Evolutionary conservation across 2,113 vertebrate genomes (phyloP), one percentile per base, ranked within the genome.

Genomic region (Pygathrix nemaeus): DNA sequence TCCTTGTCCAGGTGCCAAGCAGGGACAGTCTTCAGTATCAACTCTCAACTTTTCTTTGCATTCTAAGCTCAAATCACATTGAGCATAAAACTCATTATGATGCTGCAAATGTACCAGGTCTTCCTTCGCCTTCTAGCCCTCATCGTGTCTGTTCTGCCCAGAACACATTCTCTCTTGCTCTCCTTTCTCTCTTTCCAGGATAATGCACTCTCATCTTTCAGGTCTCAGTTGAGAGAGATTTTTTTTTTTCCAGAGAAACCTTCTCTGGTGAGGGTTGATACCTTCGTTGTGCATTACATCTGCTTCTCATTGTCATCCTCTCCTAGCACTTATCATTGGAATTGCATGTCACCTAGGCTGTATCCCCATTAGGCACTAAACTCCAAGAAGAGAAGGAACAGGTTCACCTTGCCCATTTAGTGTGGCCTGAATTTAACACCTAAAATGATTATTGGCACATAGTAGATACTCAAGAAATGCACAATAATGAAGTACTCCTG

Each of bases 121-220:
- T 87, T 43, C 86, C 59, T 43, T 79, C 2, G 12, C 0, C 11
- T 48, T 38, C 6, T 48, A 78, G 40, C 57, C 57, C 9, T n/a
- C 32, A 5, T 3, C 0, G 0, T 14, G 21, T 4, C 14, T 40
- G 2, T 17, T 68, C 30, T 32, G 8, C 25, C 6, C 10, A 21
- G 32, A 43, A 57, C 23, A 17, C 5, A 1, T 43, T 16, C 57
- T 88, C 35, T 66, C 43, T 10, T 16, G 21, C 25, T 76, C 25
- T 82, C 43, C 21, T 32, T 59, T 4, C 30, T 70, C 21, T 92
- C 12, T 8, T 32, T 72, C 85, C 18, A 66, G 81, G 35, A 23
- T 17, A 14, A 38, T 1, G 5, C 0, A 8, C n/a, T 55, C 16
- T 25, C 35, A 9, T 18, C 52, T 38, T 88, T 68, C 12, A n/a